Base-by-base conservation (phyloP, 2,797 vertebrate genomes). In the Sebastiscus tertius region DNA sequence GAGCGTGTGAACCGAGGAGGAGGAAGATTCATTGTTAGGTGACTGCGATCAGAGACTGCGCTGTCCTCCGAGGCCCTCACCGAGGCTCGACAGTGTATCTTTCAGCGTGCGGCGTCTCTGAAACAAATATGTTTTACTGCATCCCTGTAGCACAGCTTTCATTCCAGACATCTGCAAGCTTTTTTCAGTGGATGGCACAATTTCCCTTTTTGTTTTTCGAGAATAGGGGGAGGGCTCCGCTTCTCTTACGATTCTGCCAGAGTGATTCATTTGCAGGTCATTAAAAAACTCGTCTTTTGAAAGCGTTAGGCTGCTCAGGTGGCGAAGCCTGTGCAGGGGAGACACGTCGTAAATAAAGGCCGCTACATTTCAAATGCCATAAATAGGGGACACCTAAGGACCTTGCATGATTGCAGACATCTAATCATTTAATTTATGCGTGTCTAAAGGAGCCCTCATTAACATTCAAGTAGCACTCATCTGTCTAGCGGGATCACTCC, bases 401-500 rank as follows among this genome's bases (percentile, higher is more conserved):
- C 93, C 94, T 92, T 86, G 92, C 91, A 92, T 95, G 94, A 95
- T 93, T 95, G 94, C 93, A 91, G 92, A 92, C 93, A 87, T 94
- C 94, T 93, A 95, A 94, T 95, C 88, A 90, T 95, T 93, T 95
- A 96, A 96, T 95, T 95, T 95, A 95, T 96, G 94, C 93, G 84
- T 87, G 93, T 95, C 92, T 93, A 94, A 95, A 95, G 92, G 89
- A 94, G 92, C 88, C 91, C 93, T 95, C 94, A 95, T 96, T 96
- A 96, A 94, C 93, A 96, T 96, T 96, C 93, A 91, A 94, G 94
- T 94, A 90, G 93, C 95, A 93, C 91, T 95, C 92, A 84, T 95
- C 93, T 91, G 92, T 95, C 94, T 93, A 83, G 91, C 88, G 67
- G 90, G 92, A 95, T 93, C 92, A 91, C 93, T 94, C 91, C 84